A percentile compares a stretch with the other conserved stretches of the same genome.
phyloP scores from a whole-genome alignment of 2,797 vertebrate genomes.

The Muraenolepis orangiensis region DNA sequence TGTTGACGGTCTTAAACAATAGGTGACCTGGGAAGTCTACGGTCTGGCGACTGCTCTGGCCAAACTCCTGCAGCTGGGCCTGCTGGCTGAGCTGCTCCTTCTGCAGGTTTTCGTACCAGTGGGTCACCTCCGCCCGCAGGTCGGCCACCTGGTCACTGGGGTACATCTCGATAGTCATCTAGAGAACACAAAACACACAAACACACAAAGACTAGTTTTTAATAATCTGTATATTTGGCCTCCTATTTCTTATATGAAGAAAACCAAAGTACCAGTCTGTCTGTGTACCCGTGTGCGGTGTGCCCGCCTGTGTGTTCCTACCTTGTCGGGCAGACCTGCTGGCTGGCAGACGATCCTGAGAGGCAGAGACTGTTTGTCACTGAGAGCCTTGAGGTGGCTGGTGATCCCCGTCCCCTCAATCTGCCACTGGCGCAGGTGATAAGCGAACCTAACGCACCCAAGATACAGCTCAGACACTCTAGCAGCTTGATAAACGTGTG shows the following conservation, averaged over 20 bases:
- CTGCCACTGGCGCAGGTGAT: slow-evolving; percentile 98
- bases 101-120: slow-evolving; percentile 99
- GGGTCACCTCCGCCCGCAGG: slow-evolving; percentile 94
- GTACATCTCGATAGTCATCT: slow-evolving; percentile 99
- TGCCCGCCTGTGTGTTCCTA: not conserved
- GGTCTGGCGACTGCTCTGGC: slow-evolving; percentile 85
- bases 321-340: slow-evolving; percentile 97
- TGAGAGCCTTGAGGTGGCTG: slow-evolving; percentile 96
- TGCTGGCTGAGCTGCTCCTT: slow-evolving; percentile 98
- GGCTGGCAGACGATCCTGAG: slow-evolving; percentile 96
- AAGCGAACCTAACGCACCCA: slow-evolving; percentile 84
- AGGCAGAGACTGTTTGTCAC: slow-evolving; percentile 95
- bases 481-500: not conserved
- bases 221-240: not conserved
- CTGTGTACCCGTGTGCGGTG: not conserved
- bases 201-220: not conserved
- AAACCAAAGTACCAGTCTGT: not conserved
- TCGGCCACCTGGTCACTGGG: slow-evolving; percentile 98
- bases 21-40: slow-evolving; percentile 88
- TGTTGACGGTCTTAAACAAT: not conserved
- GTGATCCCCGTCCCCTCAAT: slow-evolving; percentile 98
- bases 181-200: slow-evolving; percentile 9
- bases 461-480: not conserved
- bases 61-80: slow-evolving; percentile 98
- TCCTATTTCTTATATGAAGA: not conserved